A percentile compares a stretch with the other conserved stretches of the same genome.
Conservation (phyloP, 2,888 invertebrate species). For the Agrotis ipsilon region DNA sequence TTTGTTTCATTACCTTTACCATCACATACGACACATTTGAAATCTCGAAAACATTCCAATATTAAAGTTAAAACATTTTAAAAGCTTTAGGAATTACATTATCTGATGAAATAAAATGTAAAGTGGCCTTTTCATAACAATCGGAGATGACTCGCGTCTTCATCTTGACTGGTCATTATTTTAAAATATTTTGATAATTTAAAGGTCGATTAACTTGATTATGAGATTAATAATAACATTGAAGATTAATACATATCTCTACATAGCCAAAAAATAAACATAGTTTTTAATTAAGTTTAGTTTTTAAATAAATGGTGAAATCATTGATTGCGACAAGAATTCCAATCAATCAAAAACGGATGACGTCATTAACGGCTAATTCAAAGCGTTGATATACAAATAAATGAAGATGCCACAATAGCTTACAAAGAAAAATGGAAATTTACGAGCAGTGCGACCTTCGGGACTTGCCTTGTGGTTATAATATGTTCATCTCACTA, state of each 20-base stretch:
- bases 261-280: not conserved
- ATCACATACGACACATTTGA: not conserved
- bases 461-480: conserved; percentile 36
- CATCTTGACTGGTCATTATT: conserved; percentile 25
- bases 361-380: not conserved
- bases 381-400: conserved; percentile 10
- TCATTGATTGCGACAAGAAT: not conserved
- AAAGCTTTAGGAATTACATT: conserved; percentile 25
- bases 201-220: not conserved
- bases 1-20: conserved; percentile 53
- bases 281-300: not conserved
- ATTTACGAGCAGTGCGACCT: conserved; percentile 61
- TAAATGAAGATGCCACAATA: conserved; percentile 31
- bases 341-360: conserved; percentile 11
- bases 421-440: conserved; percentile 58
- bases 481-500: conserved; percentile 69
- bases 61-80: conserved; percentile 1
- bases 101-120: conserved; percentile 34
- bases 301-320: not conserved
- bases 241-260: not conserved
- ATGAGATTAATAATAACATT: conserved; percentile 7
- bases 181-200: not conserved
- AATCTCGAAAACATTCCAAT: not conserved
- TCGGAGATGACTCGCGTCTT: conserved; percentile 14
- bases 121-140: conserved; percentile 30